Base-by-base conservation (phyloP, 2,113 vertebrate genomes). In the Dolichallabes microphthalmus region DNA sequence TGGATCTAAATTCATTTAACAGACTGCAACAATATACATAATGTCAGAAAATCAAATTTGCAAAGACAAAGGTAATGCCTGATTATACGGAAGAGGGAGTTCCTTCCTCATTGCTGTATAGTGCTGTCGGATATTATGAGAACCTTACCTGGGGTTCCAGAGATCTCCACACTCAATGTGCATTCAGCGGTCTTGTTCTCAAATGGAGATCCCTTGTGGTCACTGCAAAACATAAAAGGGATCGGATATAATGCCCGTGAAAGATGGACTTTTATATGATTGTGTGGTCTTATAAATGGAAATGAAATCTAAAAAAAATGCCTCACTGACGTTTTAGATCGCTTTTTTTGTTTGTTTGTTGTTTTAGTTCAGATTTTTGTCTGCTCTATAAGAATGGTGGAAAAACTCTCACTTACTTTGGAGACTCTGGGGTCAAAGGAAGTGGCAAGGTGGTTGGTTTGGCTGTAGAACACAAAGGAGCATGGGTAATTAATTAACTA, bases 181-280 rank as follows among this genome's bases (percentile, higher is more conserved):
- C 96, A 96, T 96, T 99, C 98, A 97, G 97, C 98, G 96, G 96
- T 97, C 97, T 99, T 99, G 97, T 96, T 99, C 96, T 99, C 98
- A 99, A 98, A 99, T 96, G 97, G 97, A 96, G 98, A 98, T 98
- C 97, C 96, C 96, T 98, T 99, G 96, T 96, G 96, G 96, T 98
- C 97, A 98, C 98, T 99, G 96, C 91, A 99, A 99, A 95, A 98
- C 95, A 98, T 94, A 94, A 95, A 95, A 94, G 95, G 57, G 25
- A 83, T 58, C 75, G 89, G 89, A 83, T 60, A 88, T 60, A 69
- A 53, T 8, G 80, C 25, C 30, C 69, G 11, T 27, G 85, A 60
- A 94, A 1, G 2, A 30, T 39, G 20, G 13, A 63, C 4, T 73
- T 73, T 58, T 17, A 82, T 88, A 55, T 94, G 94, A 94, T 94